Base-by-base conservation (phyloP, 2,888 invertebrate genomes). In the Odontocerum albicorne region DNA sequence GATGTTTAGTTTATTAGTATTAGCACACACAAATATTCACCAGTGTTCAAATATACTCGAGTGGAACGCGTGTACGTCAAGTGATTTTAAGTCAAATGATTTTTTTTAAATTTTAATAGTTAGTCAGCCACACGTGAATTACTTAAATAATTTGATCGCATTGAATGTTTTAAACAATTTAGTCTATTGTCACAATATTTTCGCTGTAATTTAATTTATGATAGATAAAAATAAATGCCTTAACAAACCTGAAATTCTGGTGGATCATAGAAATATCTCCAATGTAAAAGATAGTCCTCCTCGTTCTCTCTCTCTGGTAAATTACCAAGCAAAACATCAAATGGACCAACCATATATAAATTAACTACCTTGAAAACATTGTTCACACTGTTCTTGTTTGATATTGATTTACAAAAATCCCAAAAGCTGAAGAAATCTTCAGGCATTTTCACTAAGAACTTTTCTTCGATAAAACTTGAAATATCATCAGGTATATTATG, bases 211-310 rank as follows among this genome's bases (percentile, higher is more conserved):
- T n/a, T n/a, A n/a, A n/a, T n/a, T n/a, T n/a, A n/a, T n/a, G n/a
- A 27, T 27, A 10, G 27, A 27, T 6, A 27, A 10, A 7, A 10
- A 27, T 27, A 35, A 35, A 35, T 35, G 2, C n/a, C 20, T 35
- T 2, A 3, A 17, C 10, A 10, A 69, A 86, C 86, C 74, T 93
- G 91, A 71, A 96, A 91, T 72, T 97, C 96, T 7, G 97, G 96
- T 7, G 95, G 92, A 76, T 98, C 97, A 71, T 88, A 93, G 68
- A 83, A 93, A 72, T 90, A 96, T 63, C 97, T 82, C 90, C 92
- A 95, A 68, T 96, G 93, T 7, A 85, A 72, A 42, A 93, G 77
- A 68, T 87, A 90, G 57, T 85, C 74, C 56, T 83, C 74, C 57
- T 84, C 79, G 55, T 81, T 72, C 1, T 79, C 71, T 17, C 82